phyloP scores from a whole-genome alignment of 1,140 invertebrate genomes.

The Drosophila tropicalis region DNA sequence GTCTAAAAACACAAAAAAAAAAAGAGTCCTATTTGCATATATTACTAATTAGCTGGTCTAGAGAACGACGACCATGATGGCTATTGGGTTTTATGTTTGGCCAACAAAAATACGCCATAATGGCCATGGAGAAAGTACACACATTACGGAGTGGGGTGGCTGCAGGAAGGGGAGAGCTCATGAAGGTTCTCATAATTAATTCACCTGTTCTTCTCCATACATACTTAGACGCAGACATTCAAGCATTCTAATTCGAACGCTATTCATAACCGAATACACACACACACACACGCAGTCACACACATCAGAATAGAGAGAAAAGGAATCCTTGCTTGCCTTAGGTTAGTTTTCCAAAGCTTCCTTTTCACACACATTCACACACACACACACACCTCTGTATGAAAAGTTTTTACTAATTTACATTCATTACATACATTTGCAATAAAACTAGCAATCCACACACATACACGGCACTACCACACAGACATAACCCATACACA shows the following conservation, averaged over 20 bases:
- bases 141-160: background rate
- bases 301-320: conserved; percentile 20
- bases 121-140: background rate
- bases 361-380: conserved; percentile 16
- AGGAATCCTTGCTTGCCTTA: conserved; percentile 67
- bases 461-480: background rate
- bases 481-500: conserved; percentile 42
- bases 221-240: conserved; percentile 45
- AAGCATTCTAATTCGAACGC: conserved; percentile 67
- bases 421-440: conserved; percentile 81
- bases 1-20: conserved; percentile 20
- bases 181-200: conserved; percentile 57
- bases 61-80: conserved; percentile 27
- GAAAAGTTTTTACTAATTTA: conserved; percentile 79
- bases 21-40: conserved; percentile 61
- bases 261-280: conserved; percentile 61
- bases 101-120: conserved; percentile 16
- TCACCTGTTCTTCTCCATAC: conserved; percentile 18
- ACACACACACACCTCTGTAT: conserved; percentile 32
- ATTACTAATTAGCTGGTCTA: conserved; percentile 65
- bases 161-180: no score
- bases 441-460: conserved; percentile 73
- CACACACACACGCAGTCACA: conserved; percentile 8
- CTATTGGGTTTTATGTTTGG: conserved; percentile 60
- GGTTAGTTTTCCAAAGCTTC: conserved; percentile 61